Percentiles rank a stretch among this genome's conserved stretches.
Evolutionary conservation across 1,140 invertebrate species (phyloP).

Genomic region (Sipha flava): DNA sequence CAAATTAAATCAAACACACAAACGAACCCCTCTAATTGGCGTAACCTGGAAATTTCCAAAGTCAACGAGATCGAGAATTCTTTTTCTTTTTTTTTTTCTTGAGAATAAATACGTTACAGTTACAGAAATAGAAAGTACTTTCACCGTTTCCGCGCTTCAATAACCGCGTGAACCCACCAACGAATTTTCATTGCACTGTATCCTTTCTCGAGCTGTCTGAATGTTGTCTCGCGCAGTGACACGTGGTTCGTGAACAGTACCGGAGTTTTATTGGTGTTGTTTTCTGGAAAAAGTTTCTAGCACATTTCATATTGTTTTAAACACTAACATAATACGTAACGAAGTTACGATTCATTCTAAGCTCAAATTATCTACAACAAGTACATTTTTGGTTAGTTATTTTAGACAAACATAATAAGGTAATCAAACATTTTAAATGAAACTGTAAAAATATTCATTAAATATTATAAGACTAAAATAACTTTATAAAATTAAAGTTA

Average conservation of each 20-base stretch:
- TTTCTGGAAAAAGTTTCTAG: too few species aligned
- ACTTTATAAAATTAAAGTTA: background rate
- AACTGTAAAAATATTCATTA: background rate
- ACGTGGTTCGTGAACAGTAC: background rate
- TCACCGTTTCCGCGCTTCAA: slow-evolving; percentile 31
- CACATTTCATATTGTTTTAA: too few species aligned
- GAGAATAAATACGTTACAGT: slow-evolving; percentile 13
- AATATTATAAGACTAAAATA: too few species aligned
- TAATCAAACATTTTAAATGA: too few species aligned
- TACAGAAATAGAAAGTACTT: slow-evolving; percentile 33
- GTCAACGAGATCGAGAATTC: slow-evolving; percentile 28
- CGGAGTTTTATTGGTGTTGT: background rate
- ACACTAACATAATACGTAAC: too few species aligned
- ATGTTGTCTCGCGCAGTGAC: background rate
- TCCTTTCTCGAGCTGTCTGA: background rate
- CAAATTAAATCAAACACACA: slow-evolving; percentile 7
- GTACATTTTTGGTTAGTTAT: too few species aligned
- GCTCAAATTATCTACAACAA: too few species aligned
- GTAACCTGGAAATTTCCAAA: slow-evolving; percentile 30
- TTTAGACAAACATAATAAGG: too few species aligned
- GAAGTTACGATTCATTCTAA: too few species aligned
- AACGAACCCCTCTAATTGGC: slow-evolving; percentile 21
- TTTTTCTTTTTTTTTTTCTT: slow-evolving; percentile 20
- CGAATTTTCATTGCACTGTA: background rate
- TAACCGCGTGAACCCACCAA: slow-evolving; percentile 16